A percentile compares a stretch with the other conserved stretches of the same genome.
These are phyloP conservation scores for Asteroscopus sphinx DNA, from an alignment of 2,888 invertebrate genomes.

Conservation along the genomic window DNA sequence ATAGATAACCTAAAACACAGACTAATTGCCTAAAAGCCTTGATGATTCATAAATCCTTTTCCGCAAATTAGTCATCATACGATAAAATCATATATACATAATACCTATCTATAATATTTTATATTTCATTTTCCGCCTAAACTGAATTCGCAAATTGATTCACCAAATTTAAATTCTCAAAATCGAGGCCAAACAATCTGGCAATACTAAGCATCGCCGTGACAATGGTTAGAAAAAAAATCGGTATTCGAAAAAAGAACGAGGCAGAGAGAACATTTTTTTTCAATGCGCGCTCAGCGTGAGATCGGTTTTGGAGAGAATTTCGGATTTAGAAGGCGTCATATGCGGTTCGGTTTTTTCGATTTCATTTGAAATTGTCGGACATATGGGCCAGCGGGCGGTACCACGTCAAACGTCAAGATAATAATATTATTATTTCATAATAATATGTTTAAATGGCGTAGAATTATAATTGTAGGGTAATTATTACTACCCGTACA, in stretches of 20 bases:
- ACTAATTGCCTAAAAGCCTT: conserved; percentile 30
- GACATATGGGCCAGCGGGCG: conserved; percentile 62
- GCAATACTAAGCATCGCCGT: conserved; percentile 68
- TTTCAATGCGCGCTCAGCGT: conserved; percentile 81
- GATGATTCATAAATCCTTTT: conserved; percentile 54
- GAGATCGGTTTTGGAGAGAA: conserved; percentile 86
- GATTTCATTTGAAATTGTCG: conserved; percentile 62
- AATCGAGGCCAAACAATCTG: conserved; percentile 45
- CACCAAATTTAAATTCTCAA: conserved; percentile 47
- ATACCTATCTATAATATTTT: conserved; percentile 1
- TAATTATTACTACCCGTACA: conserved; percentile 40
- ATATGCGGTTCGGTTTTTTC: conserved; percentile 77
- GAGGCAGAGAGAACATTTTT: conserved; percentile 71
- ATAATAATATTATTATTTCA: conserved; percentile 48
- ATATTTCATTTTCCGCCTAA: conserved; percentile 9
- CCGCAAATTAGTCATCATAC: conserved; percentile 35
- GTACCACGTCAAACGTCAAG: conserved; percentile 56
- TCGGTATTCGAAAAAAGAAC: conserved; percentile 78
- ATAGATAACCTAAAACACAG: neutral
- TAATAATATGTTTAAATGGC: conserved; percentile 19
- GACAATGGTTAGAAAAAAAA: conserved; percentile 71
- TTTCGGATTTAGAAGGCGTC: conserved; percentile 86
- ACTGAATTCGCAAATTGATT: conserved; percentile 43
- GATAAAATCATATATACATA: conserved; percentile 1
- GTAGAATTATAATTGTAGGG: conserved; percentile 49